Base-by-base conservation (phyloP, 23 tunicate genomes). In the Halocynthia aurantium region DNA sequence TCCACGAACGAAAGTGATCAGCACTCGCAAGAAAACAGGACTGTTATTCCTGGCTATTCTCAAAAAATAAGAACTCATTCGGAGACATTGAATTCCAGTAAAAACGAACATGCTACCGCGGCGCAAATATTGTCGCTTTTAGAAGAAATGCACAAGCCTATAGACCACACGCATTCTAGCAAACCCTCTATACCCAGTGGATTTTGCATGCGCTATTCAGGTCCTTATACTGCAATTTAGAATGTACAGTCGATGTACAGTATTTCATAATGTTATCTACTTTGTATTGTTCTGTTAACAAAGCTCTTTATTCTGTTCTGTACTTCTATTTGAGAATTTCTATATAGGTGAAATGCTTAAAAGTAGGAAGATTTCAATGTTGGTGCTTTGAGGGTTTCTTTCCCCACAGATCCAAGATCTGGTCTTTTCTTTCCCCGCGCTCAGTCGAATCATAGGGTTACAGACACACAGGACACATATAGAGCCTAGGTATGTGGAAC, bases 211-310 rank as follows among this genome's bases (percentile, higher is more conserved):
- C 84, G 69, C n/a, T 89, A 89, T 74, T 80, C 81, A 75, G 96
- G 96, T 6, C 88, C 82, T 6, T 89, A 89, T 60, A 89, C 96
- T 21, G 88, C 96, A 22, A 81, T 87, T 71, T 86, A 80, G 73
- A 0, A 15, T n/a, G 52, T 77, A 62, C 71, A 19, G 6, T 75
- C 44, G 44, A 0, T n/a, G n/a, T n/a, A n/a, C 44, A 31, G n/a
- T 31, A 31, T 31, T 31, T 31, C 44, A 31, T 31, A 31, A 31
- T 31, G 44, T 31, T 31, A 31, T 31, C 44, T 31, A 31, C 44
- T 31, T 1, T 31, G 44, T 31, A 31, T 31, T 31, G 44, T 31
- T 31, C 4, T 31, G 44, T 31, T 31, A 31, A 31, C 44, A 31
- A 31, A 31, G 44, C 44, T 31, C 44, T 31, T 31, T 31, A 31